Evolutionary conservation across 2,888 invertebrate genomes (phyloP).

Genomic region (Andrena minutula): DNA sequence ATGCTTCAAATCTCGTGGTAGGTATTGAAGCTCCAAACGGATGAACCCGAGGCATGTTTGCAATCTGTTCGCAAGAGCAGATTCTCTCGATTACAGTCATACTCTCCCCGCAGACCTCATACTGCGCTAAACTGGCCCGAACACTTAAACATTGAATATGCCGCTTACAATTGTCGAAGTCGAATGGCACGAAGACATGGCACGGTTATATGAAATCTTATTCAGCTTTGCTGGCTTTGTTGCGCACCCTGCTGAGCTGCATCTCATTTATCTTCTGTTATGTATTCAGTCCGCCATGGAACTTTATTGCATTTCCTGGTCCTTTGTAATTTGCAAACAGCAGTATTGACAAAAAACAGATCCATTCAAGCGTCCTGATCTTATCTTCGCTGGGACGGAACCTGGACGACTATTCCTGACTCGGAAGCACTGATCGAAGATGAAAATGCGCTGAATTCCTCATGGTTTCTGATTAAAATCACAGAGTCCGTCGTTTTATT

Average conservation of each 20-base stretch:
- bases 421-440: neutral
- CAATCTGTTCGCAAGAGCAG: neutral
- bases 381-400: neutral
- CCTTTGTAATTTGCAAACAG: conserved; percentile 27
- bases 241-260: conserved; percentile 17
- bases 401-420: conserved; percentile 1
- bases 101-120: neutral
- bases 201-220: conserved; percentile 35
- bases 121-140: neutral
- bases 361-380: neutral
- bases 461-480: neutral
- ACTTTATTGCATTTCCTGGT: conserved; percentile 47
- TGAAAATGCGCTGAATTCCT: neutral
- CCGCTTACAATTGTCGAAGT: conserved; percentile 11
- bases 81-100: neutral
- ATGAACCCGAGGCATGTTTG: neutral
- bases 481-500: neutral
- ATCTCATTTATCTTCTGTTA: conserved; percentile 12
- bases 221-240: conserved; percentile 34
- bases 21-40: neutral
- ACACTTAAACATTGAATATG: neutral
- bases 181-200: neutral
- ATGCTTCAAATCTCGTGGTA: neutral
- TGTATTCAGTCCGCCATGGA: conserved; percentile 10
- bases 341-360: conserved; percentile 30